Evolutionary conservation across 2,797 vertebrate genomes (phyloP).

Genomic region (Peromyscus eremicus): DNA sequence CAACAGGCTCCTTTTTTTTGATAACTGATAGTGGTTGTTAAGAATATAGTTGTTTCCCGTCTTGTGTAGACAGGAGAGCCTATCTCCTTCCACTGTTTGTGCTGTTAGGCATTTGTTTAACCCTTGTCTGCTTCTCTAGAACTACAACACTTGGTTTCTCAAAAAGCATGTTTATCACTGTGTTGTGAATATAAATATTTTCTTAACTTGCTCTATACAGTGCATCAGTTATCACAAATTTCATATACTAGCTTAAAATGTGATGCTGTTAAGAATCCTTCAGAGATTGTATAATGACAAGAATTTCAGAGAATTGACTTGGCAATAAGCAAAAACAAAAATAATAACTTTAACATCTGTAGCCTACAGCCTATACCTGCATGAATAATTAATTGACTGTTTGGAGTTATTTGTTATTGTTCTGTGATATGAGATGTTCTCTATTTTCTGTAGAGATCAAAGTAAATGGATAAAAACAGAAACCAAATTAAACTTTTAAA

Average conservation of each 20-base stretch:
- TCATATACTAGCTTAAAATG: not conserved
- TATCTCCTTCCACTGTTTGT: not conserved
- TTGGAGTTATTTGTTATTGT: not conserved
- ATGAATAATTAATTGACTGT: not conserved
- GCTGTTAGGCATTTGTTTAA: not conserved
- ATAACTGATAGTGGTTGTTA: not conserved
- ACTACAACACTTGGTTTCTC: not conserved
- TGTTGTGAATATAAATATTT: conserved; percentile 9
- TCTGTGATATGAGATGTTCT: not conserved
- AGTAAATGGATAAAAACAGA: not conserved
- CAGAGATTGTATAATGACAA: not conserved
- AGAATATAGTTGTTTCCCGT: not conserved
- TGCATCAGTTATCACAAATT: not conserved
- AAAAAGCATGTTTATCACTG: not conserved
- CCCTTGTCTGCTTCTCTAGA: not conserved
- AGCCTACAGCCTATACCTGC: not conserved
- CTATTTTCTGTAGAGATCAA: not conserved
- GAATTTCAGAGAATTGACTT: not conserved
- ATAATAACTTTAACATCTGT: not conserved
- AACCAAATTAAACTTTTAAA: conserved; percentile 25
- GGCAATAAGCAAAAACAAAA: not conserved
- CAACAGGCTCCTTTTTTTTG: not conserved
- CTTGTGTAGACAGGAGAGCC: not conserved
- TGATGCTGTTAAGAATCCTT: not conserved
- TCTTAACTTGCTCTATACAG: not conserved